A percentile compares a stretch with the other conserved stretches of the same genome.
phyloP scores from a whole-genome alignment of 2,113 vertebrate genomes.

The Psophia crepitans region DNA sequence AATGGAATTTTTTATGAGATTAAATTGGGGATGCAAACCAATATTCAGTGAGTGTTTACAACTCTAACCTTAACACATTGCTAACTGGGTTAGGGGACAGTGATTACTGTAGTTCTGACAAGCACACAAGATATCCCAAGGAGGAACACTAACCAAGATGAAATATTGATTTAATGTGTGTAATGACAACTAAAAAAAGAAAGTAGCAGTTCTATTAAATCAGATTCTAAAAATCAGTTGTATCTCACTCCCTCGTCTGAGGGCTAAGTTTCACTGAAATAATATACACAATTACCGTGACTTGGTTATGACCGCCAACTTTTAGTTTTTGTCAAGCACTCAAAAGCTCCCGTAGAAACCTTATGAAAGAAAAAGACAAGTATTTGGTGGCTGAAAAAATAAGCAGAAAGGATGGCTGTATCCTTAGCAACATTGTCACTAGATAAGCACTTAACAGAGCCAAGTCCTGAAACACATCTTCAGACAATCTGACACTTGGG shows the following conservation, averaged over 20 bases:
- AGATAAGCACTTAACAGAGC: background rate
- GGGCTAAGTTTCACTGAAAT: background rate
- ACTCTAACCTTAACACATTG: background rate
- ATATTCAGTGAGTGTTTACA: background rate
- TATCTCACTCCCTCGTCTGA: background rate
- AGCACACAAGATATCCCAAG: background rate
- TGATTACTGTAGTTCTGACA: background rate
- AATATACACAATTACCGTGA: background rate
- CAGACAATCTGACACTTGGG: slow-evolving; percentile 8
- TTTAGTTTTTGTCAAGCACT: background rate
- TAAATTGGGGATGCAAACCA: background rate
- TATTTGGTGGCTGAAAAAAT: background rate
- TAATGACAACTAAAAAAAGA: background rate
- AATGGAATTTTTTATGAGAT: slow-evolving; percentile 15
- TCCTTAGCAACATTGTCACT: background rate
- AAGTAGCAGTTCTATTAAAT: background rate
- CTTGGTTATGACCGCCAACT: background rate
- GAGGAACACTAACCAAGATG: background rate
- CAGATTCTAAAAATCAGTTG: background rate
- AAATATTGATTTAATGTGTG: background rate
- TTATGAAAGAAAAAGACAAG: background rate
- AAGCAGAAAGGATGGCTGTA: background rate
- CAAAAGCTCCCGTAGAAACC: background rate
- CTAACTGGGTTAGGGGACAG: background rate
- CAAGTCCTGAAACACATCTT: background rate